Base-by-base conservation (phyloP, 2,888 invertebrate genomes). In the Drosophila peninsularis region DNA sequence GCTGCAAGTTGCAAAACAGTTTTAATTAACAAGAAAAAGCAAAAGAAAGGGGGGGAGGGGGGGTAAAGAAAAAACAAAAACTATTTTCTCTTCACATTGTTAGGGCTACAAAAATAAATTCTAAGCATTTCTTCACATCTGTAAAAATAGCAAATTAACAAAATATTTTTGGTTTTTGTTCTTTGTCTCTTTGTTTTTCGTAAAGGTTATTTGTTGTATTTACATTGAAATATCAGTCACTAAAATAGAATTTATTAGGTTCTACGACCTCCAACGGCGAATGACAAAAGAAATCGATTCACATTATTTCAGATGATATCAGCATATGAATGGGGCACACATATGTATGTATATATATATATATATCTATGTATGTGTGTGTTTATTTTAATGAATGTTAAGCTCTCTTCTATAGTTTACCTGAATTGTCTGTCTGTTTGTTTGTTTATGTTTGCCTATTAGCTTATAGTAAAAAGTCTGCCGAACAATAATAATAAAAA, bases 321-420 rank as follows among this genome's bases (percentile, higher is more conserved):
- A 82, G 66, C 80, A 80, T 79, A 65, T 71, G 71, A 82, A 82
- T 80, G 64, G 63, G 27, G 55, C 44, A 27, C 44, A 14, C 47
- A 30, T 11, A 57, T 55, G 52, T 30, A 63, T 24, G 7, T 42
- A 41, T 17, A 19, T 7, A 21, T 41, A 61, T 32, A 14, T 42
- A 19, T 17, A 14, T 10, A 21, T 54, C 2, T 32, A 30, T 30
- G 19, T 10, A 14, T 54, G 3, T 37, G 10, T 44, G 14, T 41
- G n/a, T 32, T 50, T 34, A 24, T 49, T 42, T 47, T 24, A 70
- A 70, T 75, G 75, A 71, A 63, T 45, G 49, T 42, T 55, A 47
- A 50, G 45, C 58, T 50, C 44, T 52, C 47, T 32, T 21, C 54
- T 55, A 44, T 36, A 55, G 58, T 36, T 66, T 50, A 75, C 56